Evolutionary conservation across 2,888 invertebrate genomes (phyloP), one percentile per base, ranked within the genome.

Genomic region (Thalpophila matura): DNA sequence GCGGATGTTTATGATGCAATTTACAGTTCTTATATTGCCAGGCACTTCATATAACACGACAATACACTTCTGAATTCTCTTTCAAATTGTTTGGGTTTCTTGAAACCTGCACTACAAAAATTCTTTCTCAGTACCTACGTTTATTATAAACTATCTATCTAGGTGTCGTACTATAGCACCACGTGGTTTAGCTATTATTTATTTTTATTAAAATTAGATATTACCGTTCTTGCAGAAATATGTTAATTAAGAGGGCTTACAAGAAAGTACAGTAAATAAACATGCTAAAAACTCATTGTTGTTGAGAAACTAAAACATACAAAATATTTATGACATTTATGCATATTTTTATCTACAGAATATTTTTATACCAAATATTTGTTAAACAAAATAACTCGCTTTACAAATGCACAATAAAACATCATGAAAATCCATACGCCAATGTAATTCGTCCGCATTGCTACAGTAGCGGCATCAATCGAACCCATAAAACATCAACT

Each of bases 391-490:
- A 7, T 14, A 4, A 20, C n/a, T 7, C 10, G 1, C 4, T 9
- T 18, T 7, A 27, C 4, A 57, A 58, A 40, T 38, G 46, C 54
- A 56, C 67, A 40, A 20, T 61, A 38, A 47, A 67, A 18, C 38
- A 54, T 38, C 4, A n/a, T 50, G 31, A 51, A n/a, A 51, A 43
- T 38, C 29, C 38, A 43, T 29, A 46, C 22, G 5, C 18, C 55
- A 53, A 74, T 56, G 40, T 71, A 49, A 61, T 72, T 65, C 75
- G 69, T 77, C 83, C 72, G 83, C 85, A 86, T 63, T 80, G 88
- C 91, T 86, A 89, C 88, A 90, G 90, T 94, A 93, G 94, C 94
- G 94, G 86, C 94, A 91, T 93, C 94, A 86, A 79, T 84, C 88
- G 91, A 87, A 79, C 76, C 80, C 88, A 89, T 93, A 93, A 93